Percentiles rank a stretch among this genome's conserved stretches.
phyloP scores from a whole-genome alignment of 2,888 invertebrate species.

The Toxonevra muliebris region DNA sequence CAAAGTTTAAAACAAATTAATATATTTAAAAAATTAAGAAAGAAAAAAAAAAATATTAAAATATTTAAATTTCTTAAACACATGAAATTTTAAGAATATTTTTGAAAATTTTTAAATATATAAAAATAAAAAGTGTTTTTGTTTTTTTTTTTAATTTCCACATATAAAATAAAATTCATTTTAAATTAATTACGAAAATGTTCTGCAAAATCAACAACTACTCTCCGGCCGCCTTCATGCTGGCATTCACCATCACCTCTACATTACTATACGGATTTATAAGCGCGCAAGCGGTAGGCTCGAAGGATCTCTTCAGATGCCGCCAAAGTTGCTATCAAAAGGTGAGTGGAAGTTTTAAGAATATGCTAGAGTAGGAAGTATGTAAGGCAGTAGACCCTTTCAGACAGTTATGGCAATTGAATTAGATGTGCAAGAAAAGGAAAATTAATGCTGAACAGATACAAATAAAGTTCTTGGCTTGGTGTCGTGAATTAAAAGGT shows the following conservation, averaged over 20 bases:
- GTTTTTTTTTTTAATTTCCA: not conserved
- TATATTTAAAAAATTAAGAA: not conserved
- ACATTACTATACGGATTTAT: conserved; percentile 45
- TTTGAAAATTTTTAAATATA: conserved; percentile 5
- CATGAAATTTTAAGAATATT: conserved; percentile 12
- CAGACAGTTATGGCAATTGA: too few relatives aligned
- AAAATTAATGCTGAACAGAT: too few relatives aligned
- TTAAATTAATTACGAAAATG: conserved; percentile 16
- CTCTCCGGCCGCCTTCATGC: conserved; percentile 18
- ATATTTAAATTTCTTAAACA: not conserved
- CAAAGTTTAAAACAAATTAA: not conserved
- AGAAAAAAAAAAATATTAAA: conserved; percentile 6
- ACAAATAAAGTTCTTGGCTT: too few relatives aligned
- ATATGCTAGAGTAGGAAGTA: too few relatives aligned
- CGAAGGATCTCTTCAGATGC: conserved; percentile 62
- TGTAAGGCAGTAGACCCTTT: too few relatives aligned
- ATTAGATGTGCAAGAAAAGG: too few relatives aligned
- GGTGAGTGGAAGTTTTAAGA: conserved; percentile 47
- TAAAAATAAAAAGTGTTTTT: conserved; percentile 1
- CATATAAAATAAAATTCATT: conserved; percentile 10
- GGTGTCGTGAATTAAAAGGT: too few relatives aligned
- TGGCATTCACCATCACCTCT: conserved; percentile 36
- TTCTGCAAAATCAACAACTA: conserved; percentile 23
- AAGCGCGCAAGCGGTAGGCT: conserved; percentile 47
- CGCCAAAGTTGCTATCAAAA: conserved; percentile 64